Conservation (phyloP, 1,140 invertebrate species). For the Frieseomelitta varia region DNA sequence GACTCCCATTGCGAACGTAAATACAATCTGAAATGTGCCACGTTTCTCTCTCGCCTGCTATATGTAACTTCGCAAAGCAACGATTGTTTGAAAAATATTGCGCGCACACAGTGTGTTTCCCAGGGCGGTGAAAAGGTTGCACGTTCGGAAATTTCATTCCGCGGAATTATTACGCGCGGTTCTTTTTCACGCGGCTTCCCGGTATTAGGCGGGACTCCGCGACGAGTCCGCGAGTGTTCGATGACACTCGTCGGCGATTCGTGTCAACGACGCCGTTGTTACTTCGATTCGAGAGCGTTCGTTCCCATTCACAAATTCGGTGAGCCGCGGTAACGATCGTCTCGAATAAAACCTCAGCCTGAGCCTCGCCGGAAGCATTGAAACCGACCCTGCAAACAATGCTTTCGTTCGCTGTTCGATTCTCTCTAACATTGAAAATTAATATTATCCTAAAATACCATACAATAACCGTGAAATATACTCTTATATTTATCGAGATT, state of each 20-base stretch:
- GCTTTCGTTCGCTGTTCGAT: background rate
- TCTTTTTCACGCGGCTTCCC: background rate
- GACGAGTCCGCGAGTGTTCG: conserved; percentile 24
- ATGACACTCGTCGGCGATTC: conserved; percentile 39
- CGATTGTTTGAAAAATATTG: conserved; percentile 1
- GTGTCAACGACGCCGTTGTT: conserved; percentile 52
- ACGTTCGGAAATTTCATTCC: background rate
- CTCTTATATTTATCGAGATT: too few species aligned
- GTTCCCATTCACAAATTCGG: conserved; percentile 40
- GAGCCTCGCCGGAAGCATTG: too few species aligned
- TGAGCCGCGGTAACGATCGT: conserved; percentile 17
- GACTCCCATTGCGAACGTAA: background rate
- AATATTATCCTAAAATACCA: too few species aligned
- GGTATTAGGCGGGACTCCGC: conserved; percentile 27
- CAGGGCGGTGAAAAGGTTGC: background rate
- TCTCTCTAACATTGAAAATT: too few species aligned
- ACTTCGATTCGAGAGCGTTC: conserved; percentile 25
- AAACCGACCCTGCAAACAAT: background rate
- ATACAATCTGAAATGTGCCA: background rate
- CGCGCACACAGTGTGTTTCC: background rate
- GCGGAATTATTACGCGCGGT: background rate
- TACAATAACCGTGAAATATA: too few species aligned
- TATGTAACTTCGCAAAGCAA: background rate
- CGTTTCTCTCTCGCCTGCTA: background rate
- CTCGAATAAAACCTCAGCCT: background rate